Evolutionary conservation across 1,140 invertebrate genomes (phyloP).

Genomic region (Drosophila neocordata): DNA sequence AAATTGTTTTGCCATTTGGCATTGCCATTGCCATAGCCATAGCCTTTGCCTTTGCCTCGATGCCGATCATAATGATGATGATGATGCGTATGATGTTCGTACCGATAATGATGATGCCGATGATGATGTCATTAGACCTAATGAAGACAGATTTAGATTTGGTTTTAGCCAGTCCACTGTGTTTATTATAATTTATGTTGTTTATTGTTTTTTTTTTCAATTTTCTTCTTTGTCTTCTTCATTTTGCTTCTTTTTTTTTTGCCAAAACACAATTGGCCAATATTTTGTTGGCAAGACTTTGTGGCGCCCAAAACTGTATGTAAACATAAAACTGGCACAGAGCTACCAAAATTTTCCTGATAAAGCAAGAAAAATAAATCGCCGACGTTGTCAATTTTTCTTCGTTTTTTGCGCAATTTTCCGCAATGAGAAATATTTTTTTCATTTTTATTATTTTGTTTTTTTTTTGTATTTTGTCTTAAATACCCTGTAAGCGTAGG

Average conservation of each 20-base stretch:
- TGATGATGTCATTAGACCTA: conserved; percentile 54
- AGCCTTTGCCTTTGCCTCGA: background rate
- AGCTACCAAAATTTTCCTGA: conserved; percentile 42
- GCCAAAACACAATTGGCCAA: conserved; percentile 35
- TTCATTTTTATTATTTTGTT: conserved; percentile 2
- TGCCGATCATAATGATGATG: background rate
- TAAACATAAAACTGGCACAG: conserved; percentile 65
- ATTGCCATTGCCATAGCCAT: background rate
- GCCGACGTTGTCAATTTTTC: conserved; percentile 62
- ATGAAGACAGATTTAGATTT: conserved; percentile 65
- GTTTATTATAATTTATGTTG: conserved; percentile 26
- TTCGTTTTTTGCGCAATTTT: conserved; percentile 51
- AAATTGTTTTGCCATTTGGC: conserved; percentile 45
- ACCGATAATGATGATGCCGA: conserved; percentile 7
- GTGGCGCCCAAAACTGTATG: conserved; percentile 36
- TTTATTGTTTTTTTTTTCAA: conserved; percentile 36
- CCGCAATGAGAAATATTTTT: conserved; percentile 27
- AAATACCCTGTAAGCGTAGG: conserved; percentile 6
- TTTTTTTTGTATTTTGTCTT: conserved; percentile 9
- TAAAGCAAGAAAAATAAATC: conserved; percentile 63
- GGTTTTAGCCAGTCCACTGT: background rate
- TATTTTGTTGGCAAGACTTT: conserved; percentile 37
- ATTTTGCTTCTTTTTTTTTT: conserved; percentile 31
- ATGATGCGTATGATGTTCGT: conserved; percentile 20
- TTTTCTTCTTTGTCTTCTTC: conserved; percentile 42